A percentile compares a stretch with the other conserved stretches of the same genome.
Conservation (phyloP, 2,888 invertebrate genomes). For the Rhogogaster chlorosoma region DNA sequence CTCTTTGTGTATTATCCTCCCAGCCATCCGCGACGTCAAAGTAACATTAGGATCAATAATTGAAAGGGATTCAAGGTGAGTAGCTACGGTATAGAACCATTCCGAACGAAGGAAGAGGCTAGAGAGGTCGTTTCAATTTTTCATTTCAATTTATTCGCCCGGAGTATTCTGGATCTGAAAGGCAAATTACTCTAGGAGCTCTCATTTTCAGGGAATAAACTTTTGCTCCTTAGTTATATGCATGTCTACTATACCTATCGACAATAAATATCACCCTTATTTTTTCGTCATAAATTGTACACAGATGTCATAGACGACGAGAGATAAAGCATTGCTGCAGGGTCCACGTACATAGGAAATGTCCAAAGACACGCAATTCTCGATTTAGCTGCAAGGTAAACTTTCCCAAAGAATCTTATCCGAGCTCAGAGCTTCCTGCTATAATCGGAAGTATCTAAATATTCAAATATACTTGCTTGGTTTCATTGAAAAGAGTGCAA, state of each 20-base stretch:
- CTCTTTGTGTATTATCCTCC: background rate
- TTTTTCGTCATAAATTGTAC: background rate
- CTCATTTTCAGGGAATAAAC: background rate
- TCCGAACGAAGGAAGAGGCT: background rate
- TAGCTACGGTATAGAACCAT: background rate
- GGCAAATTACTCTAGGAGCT: background rate
- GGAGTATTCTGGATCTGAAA: background rate
- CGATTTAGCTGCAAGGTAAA: conserved; percentile 13
- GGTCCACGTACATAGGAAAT: background rate
- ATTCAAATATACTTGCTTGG: background rate
- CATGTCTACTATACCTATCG: background rate
- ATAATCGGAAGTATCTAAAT: background rate
- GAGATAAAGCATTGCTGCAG: background rate
- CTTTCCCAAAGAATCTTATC: background rate
- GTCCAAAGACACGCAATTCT: conserved; percentile 32
- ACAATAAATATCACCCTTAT: background rate
- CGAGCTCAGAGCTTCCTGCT: background rate
- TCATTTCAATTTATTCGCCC: background rate
- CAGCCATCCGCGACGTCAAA: background rate
- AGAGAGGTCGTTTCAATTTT: conserved; percentile 25
- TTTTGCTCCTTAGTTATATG: background rate
- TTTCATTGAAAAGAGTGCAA: background rate
- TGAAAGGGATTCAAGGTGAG: background rate
- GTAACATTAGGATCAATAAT: conserved; percentile 31
- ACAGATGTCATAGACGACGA: conserved; percentile 1